Evolutionary conservation across 2,797 vertebrate genomes (phyloP).

Genomic region (Sebastes cheni): DNA sequence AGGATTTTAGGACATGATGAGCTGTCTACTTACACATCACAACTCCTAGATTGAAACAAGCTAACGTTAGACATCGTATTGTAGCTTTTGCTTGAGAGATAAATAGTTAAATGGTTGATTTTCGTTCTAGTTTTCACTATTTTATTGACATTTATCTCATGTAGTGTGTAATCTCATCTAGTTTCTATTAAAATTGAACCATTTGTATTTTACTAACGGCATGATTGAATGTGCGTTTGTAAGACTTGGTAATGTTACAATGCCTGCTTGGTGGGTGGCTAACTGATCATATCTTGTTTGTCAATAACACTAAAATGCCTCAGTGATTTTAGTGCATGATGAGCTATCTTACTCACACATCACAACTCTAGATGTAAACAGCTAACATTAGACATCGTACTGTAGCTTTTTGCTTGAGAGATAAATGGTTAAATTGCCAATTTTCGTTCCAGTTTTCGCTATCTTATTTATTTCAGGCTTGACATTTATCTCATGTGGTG

Average conservation of each 20-base stretch:
- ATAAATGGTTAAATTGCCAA: neutral
- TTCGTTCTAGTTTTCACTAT: neutral
- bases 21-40: neutral
- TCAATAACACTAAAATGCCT: conserved; percentile 29
- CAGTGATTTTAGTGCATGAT: neutral
- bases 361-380: neutral
- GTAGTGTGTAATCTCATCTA: neutral
- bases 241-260: conserved; percentile 14
- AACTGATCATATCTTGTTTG: conserved; percentile 36
- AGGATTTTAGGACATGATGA: neutral
- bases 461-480: neutral
- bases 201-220: neutral
- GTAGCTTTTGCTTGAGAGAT: neutral
- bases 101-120: neutral
- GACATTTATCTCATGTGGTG: neutral
- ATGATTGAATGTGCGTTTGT: neutral
- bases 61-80: neutral
- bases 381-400: neutral
- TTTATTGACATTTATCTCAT: neutral
- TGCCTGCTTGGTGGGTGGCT: conserved; percentile 51
- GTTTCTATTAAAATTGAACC: neutral
- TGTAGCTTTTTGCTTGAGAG: neutral
- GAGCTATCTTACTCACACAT: neutral
- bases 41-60: neutral
- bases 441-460: neutral